A percentile compares a stretch with the other conserved stretches of the same genome.
Conservation (phyloP, 2,797 vertebrate species). For the Squalus acanthias region DNA sequence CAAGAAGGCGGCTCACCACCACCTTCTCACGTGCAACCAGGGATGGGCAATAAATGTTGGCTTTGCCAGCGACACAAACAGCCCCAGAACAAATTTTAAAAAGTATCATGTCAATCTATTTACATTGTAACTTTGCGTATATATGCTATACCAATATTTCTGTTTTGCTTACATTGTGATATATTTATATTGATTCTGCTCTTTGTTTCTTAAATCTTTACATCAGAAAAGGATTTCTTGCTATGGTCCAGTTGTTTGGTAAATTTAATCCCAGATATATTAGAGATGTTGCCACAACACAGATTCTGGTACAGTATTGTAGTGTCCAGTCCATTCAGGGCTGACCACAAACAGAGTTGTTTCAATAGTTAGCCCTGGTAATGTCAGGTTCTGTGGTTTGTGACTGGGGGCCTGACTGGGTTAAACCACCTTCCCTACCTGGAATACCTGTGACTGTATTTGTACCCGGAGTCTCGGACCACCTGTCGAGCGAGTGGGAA, state of each 20-base stretch:
- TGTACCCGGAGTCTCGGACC: slow-evolving; percentile 96
- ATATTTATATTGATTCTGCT: not conserved
- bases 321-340: not conserved
- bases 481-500: slow-evolving; percentile 92
- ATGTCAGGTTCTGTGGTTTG: not conserved
- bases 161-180: not conserved
- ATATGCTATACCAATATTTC: not conserved
- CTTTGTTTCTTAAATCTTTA: not conserved
- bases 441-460: slow-evolving; percentile 82
- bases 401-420: slow-evolving; percentile 13
- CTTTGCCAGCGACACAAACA: not conserved
- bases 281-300: not conserved
- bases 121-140: not conserved
- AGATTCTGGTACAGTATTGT: not conserved
- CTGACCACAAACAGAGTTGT: not conserved
- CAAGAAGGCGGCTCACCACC: not conserved
- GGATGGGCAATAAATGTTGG: not conserved
- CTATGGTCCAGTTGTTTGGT: not conserved
- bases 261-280: not conserved
- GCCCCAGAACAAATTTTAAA: not conserved
- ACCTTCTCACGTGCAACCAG: not conserved
- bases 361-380: not conserved
- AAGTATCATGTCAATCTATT: not conserved
- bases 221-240: not conserved
- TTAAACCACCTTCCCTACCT: slow-evolving; percentile 35